Base-by-base conservation (phyloP, 37 sponge, comb jelly and placozoan species). In the Halisarca cf. caerulea region DNA sequence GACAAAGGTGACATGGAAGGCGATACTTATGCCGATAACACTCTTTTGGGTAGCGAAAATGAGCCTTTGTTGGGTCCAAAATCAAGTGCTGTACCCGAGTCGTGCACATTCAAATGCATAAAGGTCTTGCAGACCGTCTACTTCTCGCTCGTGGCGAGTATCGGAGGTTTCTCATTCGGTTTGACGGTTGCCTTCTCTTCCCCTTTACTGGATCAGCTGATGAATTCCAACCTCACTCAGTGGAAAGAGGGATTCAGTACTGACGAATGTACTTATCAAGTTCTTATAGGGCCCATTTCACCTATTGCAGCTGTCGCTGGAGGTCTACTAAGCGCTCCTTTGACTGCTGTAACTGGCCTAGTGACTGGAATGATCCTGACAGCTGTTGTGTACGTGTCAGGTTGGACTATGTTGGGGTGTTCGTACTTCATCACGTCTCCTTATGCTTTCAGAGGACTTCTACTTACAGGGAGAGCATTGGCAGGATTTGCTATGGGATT, bases 401-500 rank as follows among this genome's bases (percentile, higher is more conserved):
- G 93, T 0, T 92, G 93, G 93, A 1, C 83, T 43, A 21, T 86
- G 32, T 59, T 92, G 34, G 69, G 78, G 9, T 35, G 55, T 15
- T 57, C 75, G 5, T 64, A 57, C 33, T 55, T 57, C 20, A 37
- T 36, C 37, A 62, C 64, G 6, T n/a, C 25, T 30, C 30, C 30
- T 20, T n/a, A 20, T 15, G 30, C 64, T 28, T 88, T 92, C 40
- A 27, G 66, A 0, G 64, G 66, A 9, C 14, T 86, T 25, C 21
- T 89, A 11, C 64, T 79, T 24, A 77, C 73, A 71, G 94, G 94
- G n/a, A 55, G 94, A 25, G 1, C 86, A 0, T 39, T 93, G 32
- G 85, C 90, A 27, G 94, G 94, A 8, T 84, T 90, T 68, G 81
- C 85, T 32, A 42, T 66, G 17, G 94, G 94, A 24, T 90, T 81